phyloP scores from a whole-genome alignment of 2,797 vertebrate genomes.

The Anas acuta region DNA sequence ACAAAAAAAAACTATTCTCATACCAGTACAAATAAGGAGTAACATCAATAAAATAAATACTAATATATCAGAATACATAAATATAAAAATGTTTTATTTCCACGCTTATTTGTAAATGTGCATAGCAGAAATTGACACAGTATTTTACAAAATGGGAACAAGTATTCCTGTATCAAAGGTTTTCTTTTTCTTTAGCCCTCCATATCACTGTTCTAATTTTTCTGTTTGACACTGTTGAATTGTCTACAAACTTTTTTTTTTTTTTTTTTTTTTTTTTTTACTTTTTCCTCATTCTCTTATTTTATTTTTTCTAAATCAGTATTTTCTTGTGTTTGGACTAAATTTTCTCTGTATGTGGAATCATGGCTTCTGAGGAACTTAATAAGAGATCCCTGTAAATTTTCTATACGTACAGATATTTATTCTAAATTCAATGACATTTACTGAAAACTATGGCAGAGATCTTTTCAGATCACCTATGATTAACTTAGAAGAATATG shows the following conservation, averaged over 20 bases:
- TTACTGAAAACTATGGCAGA: not conserved
- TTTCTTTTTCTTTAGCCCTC: not conserved
- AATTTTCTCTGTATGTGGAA: not conserved
- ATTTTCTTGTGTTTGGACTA: not conserved
- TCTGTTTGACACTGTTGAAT: not conserved
- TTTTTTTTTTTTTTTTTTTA: not conserved
- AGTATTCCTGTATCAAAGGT: not conserved
- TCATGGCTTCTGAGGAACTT: not conserved
- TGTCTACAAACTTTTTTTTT: not conserved
- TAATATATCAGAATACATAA: not conserved
- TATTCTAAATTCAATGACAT: not conserved
- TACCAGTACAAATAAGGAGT: not conserved
- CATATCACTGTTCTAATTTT: not conserved
- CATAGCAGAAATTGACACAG: not conserved
- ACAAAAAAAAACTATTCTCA: not conserved
- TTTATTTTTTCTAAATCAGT: not conserved
- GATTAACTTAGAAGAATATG: not conserved
- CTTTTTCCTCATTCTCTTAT: not conserved
- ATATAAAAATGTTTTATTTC: not conserved
- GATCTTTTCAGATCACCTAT: not conserved
- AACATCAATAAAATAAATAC: not conserved
- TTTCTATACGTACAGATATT: not conserved
- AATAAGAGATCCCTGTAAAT: not conserved
- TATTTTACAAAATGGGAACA: not conserved
- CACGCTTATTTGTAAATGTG: not conserved